These are phyloP conservation scores for Eolophus roseicapilla DNA, from an alignment of 2,113 vertebrate species.

Conservation along the genomic window DNA sequence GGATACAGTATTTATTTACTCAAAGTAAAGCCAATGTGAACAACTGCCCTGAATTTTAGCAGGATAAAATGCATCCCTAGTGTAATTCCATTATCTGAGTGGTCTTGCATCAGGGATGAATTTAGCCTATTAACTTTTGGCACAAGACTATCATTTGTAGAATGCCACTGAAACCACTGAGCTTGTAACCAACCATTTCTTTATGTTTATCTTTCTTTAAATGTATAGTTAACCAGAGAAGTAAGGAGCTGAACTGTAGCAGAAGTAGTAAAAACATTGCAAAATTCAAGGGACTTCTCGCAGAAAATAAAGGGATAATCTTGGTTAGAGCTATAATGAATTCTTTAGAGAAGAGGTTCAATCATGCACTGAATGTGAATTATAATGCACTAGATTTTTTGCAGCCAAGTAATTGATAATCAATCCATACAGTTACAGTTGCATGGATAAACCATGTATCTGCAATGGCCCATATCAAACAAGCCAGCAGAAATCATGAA, in stretches of 20 bases:
- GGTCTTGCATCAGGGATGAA: not conserved
- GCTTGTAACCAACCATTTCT: not conserved
- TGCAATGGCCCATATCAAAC: not conserved
- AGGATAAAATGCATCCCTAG: constrained; percentile 3
- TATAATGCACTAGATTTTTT: not conserved
- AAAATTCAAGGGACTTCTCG: not conserved
- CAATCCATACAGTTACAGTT: not conserved
- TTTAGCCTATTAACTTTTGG: not conserved
- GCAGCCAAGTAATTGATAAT: not conserved
- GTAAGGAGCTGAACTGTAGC: not conserved
- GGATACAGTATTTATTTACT: constrained; percentile 36
- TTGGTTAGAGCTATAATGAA: not conserved
- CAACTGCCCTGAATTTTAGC: constrained; percentile 11
- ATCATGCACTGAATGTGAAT: not conserved
- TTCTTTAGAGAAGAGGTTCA: not conserved
- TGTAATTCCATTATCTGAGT: constrained; percentile 9
- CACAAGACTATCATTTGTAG: not conserved
- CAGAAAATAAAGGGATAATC: not conserved
- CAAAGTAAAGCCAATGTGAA: not conserved
- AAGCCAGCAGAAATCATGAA: not conserved
- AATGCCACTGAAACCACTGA: not conserved
- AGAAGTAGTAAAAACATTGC: not conserved
- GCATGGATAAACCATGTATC: not conserved
- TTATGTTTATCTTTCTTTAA: not conserved
- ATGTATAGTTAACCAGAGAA: not conserved